phyloP scores from a whole-genome alignment of 2,113 vertebrate genomes.

The Syngnathus floridae region DNA sequence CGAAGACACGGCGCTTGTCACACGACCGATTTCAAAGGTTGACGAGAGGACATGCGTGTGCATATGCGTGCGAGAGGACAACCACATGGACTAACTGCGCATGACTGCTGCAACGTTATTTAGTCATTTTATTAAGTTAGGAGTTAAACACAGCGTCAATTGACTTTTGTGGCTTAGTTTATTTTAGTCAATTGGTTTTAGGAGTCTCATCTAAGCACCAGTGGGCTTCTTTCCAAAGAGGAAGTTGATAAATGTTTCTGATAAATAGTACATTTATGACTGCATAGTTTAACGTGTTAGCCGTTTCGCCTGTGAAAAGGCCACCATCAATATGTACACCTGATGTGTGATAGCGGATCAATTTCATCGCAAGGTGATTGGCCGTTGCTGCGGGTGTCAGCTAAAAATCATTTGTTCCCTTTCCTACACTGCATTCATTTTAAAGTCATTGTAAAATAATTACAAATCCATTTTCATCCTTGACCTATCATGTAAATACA shows the following conservation, averaged over 20 bases:
- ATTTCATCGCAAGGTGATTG: background rate
- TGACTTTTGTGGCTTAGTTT: no score
- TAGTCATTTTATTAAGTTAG: background rate
- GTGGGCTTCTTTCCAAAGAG: no score
- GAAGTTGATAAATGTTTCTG: no score
- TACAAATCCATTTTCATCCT: background rate
- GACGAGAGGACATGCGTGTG: constrained; percentile 14
- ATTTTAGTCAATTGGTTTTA: no score
- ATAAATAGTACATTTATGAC: background rate
- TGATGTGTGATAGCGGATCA: background rate
- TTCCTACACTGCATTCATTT: background rate
- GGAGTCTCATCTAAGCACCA: no score
- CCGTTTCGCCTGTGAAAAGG: background rate
- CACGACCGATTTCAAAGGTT: constrained; percentile 25
- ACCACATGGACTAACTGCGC: background rate
- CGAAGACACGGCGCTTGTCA: constrained; percentile 32
- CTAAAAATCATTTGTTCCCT: background rate
- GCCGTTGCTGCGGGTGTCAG: background rate
- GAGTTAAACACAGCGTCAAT: no score
- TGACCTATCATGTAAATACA: background rate
- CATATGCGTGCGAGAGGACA: background rate
- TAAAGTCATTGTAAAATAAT: background rate
- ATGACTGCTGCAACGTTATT: background rate
- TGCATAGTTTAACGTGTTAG: background rate
- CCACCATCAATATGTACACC: background rate